Percentiles rank a stretch among this genome's conserved stretches.
Conservation (phyloP, 2,797 vertebrate genomes). For the Danio choprae region DNA sequence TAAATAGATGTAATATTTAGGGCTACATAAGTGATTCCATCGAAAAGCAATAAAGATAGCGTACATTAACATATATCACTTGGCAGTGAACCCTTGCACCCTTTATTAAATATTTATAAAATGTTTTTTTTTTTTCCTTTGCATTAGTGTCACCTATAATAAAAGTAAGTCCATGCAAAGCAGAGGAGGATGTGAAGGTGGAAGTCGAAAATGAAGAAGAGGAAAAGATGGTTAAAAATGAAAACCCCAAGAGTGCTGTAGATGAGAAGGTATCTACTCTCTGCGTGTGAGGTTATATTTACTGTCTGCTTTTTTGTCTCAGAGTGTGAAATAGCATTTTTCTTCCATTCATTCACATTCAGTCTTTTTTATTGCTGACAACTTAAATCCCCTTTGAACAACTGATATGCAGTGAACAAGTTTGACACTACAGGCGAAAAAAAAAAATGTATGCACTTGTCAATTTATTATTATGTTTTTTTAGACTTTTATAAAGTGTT, state of each 20-base stretch:
- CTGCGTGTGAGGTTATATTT: neutral
- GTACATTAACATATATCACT: neutral
- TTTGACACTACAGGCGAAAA: neutral
- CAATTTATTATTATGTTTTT: too few species aligned
- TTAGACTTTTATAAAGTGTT: too few species aligned
- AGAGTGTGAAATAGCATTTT: neutral
- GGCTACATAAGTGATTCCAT: too few species aligned
- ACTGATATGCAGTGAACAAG: neutral
- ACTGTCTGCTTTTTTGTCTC: neutral
- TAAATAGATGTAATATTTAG: too few species aligned
- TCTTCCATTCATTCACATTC: neutral
- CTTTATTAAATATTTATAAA: neutral
- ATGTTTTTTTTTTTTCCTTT: constrained; percentile 1
- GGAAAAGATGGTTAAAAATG: constrained; percentile 48
- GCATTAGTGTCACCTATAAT: constrained; percentile 63
- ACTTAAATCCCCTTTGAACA: neutral
- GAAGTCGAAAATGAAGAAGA: constrained; percentile 59
- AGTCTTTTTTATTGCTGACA: neutral
- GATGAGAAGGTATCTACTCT: constrained; percentile 55
- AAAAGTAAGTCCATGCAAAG: constrained; percentile 60
- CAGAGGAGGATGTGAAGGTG: constrained; percentile 58
- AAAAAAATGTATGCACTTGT: neutral
- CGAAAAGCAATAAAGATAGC: too few species aligned
- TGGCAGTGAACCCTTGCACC: neutral
- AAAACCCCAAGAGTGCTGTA: constrained; percentile 51